Evolutionary conservation across 2,888 invertebrate species (phyloP), one percentile per base, ranked within the genome.

Genomic region (Oscheius myriophilus): DNA sequence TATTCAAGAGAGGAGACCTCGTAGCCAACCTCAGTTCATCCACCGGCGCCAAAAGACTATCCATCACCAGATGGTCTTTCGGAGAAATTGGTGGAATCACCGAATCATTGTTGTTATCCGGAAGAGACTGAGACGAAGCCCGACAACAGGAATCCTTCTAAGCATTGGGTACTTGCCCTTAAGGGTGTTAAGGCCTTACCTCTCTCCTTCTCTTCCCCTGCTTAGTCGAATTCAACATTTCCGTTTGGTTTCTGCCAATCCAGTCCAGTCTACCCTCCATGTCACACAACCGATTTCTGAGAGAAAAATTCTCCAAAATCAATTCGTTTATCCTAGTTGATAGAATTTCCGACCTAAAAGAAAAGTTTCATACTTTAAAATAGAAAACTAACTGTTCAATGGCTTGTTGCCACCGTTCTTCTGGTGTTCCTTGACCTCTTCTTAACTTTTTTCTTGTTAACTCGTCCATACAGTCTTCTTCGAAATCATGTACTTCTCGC

Each of bases 391-490:
- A 70, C 73, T 65, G 67, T 42, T 63, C 52, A 26, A 70, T 58
- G 12, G 70, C 65, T 1, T 67, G 61, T n/a, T 54, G 55, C 69
- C 69, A 70, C 43, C 68, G 16, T 55, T 73, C 73, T 63, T 73
- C 71, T 9, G 63, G 62, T 4, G 70, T 69, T 46, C 70, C 72
- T 18, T 67, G 21, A 26, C 63, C 52, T 2, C 67, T 23, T 45
- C 64, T 49, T 6, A 55, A 33, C 21, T 70, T 45, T 88, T 95
- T 94, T 79, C 93, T 91, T 78, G 89, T 88, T 87, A 94, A 94
- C 26, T 95, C 96, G 88, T 97, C 96, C 62, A 97, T 94, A 87
- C 96, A 96, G 86, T 97, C 96, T 87, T 97, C 96, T 86, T 97
- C 96, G 88, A 96, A 97, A 87, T 97, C 96, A 86, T 96, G 95